These are phyloP conservation scores for Poeciliopsis occidentalis DNA, from an alignment of 2,113 vertebrate species.

Conservation along the genomic window DNA sequence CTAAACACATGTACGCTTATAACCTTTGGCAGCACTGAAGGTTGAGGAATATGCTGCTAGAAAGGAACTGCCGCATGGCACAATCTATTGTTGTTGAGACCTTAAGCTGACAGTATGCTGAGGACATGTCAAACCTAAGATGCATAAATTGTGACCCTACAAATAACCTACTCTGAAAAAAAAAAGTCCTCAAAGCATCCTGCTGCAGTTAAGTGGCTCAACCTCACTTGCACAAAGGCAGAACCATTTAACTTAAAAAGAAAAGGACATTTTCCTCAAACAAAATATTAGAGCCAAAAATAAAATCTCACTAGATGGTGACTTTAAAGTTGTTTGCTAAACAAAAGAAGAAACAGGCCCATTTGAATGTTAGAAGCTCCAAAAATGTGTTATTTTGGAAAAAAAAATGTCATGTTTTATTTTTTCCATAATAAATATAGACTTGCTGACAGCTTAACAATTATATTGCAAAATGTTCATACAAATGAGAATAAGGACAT, in stretches of 20 bases:
- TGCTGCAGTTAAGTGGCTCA: too few species aligned
- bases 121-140: neutral
- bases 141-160: neutral
- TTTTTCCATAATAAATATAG: slow-evolving; percentile 72
- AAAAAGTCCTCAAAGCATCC: neutral
- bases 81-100: slow-evolving; percentile 4
- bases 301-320: neutral
- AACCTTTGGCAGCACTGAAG: slow-evolving; percentile 9
- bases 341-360: neutral
- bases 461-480: slow-evolving; percentile 44
- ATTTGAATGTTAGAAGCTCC: neutral
- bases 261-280: slow-evolving; percentile 12
- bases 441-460: slow-evolving; percentile 42
- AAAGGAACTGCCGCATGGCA: neutral
- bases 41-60: neutral
- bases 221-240: too few species aligned
- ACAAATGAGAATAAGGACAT: slow-evolving; percentile 32
- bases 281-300: slow-evolving; percentile 21
- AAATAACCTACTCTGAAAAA: neutral
- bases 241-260: too few species aligned
- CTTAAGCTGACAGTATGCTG: neutral
- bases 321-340: neutral
- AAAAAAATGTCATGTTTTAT: slow-evolving; percentile 12
- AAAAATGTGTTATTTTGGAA: slow-evolving; percentile 15
- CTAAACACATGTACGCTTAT: slow-evolving; percentile 8